Evolutionary conservation across 2,113 vertebrate species (phyloP), one percentile per base, ranked within the genome.

Genomic region (Entelurus aequoreus): DNA sequence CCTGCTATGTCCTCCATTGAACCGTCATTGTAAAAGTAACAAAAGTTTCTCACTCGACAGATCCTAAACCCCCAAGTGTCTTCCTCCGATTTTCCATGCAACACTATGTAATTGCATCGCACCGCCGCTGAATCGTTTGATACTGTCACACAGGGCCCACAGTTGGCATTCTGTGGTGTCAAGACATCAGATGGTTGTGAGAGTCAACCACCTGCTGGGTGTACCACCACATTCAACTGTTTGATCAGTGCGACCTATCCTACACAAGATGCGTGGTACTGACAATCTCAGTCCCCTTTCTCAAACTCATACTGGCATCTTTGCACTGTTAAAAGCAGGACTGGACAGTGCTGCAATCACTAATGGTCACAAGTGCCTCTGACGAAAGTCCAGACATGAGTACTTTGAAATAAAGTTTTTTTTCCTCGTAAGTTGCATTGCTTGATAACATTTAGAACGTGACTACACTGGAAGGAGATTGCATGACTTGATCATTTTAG

Each of bases 61-160:
- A 15, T 38, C 28, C 6, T 16, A 40, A n/a, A 14, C 12, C 35
- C 37, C 21, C 54, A 10, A 40, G 40, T 54, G 2, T 73, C 58
- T 54, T 40, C 10, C 0, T 72, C 77, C 69, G 48, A 71, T 76
- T 75, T 79, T 73, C 70, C 75, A 81, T 74, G 78, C 82, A 84
- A 75, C 70, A 72, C 74, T 75, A 63, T 86, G 77, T 77, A 84
- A 87, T 82, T 79, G 79, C 74, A 70, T 68, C 51, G 56, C 62
- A 48, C n/a, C 62, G 63, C 71, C 54, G 36, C 35, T 60, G 74
- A 62, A 68, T 61, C 19, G 46, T 74, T 84, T 80, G 78, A 79
- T 75, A 50, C 11, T 19, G 60, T 62, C 63, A 71, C 65, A 48
- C 72, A 63, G 48, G 16, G 54, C 72, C 62, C 69, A 48, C 76